phyloP scores from a whole-genome alignment of 1,140 invertebrate species.

The Saccostrea glomerata region DNA sequence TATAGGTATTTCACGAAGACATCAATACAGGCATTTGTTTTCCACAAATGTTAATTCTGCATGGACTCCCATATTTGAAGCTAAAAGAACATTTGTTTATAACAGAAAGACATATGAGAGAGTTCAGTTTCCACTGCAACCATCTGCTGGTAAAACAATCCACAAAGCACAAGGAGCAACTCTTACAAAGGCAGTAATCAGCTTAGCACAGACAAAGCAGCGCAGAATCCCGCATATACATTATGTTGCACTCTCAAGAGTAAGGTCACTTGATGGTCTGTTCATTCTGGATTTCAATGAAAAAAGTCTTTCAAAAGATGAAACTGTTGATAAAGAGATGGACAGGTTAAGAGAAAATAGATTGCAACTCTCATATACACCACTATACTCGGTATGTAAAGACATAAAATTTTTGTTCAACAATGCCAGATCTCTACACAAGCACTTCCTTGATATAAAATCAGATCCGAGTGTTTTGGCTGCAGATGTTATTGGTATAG shows the following conservation, averaged over 20 bases:
- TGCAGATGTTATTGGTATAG: slow-evolving; percentile 45
- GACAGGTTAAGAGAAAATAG: slow-evolving; percentile 28
- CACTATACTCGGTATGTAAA: slow-evolving; percentile 22
- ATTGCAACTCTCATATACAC: slow-evolving; percentile 35
- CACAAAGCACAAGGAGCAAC: slow-evolving; percentile 50
- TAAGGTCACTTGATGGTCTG: slow-evolving; percentile 16
- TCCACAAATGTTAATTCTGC: background rate
- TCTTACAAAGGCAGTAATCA: slow-evolving; percentile 37
- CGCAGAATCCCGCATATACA: slow-evolving; percentile 47
- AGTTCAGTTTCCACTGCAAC: slow-evolving; percentile 46
- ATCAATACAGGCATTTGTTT: slow-evolving; percentile 44
- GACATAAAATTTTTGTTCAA: slow-evolving; percentile 44
- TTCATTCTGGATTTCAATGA: slow-evolving; percentile 48
- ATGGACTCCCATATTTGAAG: slow-evolving; percentile 49
- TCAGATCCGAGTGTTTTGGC: slow-evolving; percentile 40
- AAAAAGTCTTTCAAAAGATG: background rate
- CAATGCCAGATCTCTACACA: slow-evolving; percentile 44
- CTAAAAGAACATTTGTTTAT: slow-evolving; percentile 29
- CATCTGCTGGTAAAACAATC: slow-evolving; percentile 49
- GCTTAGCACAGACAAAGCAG: slow-evolving; percentile 28
- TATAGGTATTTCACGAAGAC: slow-evolving; percentile 35
- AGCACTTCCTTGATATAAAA: slow-evolving; percentile 33
- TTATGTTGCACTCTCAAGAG: slow-evolving; percentile 52
- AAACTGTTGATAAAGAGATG: slow-evolving; percentile 43
- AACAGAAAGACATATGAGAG: slow-evolving; percentile 45